A percentile compares a stretch with the other conserved stretches of the same genome.
Evolutionary conservation across 2,888 invertebrate genomes (phyloP).

Genomic region (Keiferia lycopersicella): DNA sequence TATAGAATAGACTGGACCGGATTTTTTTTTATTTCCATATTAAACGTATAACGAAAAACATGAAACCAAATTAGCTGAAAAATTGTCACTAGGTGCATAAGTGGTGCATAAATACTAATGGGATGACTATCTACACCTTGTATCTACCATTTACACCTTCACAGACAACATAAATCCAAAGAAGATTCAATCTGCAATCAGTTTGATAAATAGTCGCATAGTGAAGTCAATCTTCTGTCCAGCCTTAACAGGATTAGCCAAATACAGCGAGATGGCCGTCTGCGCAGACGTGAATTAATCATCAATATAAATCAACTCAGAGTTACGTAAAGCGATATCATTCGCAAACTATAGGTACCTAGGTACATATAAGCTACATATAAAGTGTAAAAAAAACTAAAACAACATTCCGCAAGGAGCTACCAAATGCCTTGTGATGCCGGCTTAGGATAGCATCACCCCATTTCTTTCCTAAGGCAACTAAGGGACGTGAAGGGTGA

Average conservation of each 20-base stretch:
- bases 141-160: neutral
- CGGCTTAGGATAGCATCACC: too few species aligned
- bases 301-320: slow-evolving; percentile 7
- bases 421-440: too few species aligned
- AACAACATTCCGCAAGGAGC: too few species aligned
- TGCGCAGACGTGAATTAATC: slow-evolving; percentile 12
- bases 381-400: too few species aligned
- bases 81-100: too few species aligned
- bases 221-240: slow-evolving; percentile 15
- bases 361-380: too few species aligned
- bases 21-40: too few species aligned
- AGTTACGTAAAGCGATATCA: neutral
- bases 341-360: slow-evolving; percentile 3
- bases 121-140: neutral
- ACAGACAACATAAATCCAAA: neutral
- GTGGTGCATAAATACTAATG: neutral
- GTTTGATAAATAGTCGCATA: slow-evolving; percentile 16
- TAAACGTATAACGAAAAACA: too few species aligned
- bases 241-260: slow-evolving; percentile 18
- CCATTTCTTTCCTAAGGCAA: too few species aligned
- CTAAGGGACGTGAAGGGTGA: too few species aligned
- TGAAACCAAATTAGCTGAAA: too few species aligned
- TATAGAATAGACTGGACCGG: too few species aligned
- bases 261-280: slow-evolving; percentile 4
- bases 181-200: neutral